Conservation (phyloP, 2,113 vertebrate genomes). For the Microtus richardsoni region DNA sequence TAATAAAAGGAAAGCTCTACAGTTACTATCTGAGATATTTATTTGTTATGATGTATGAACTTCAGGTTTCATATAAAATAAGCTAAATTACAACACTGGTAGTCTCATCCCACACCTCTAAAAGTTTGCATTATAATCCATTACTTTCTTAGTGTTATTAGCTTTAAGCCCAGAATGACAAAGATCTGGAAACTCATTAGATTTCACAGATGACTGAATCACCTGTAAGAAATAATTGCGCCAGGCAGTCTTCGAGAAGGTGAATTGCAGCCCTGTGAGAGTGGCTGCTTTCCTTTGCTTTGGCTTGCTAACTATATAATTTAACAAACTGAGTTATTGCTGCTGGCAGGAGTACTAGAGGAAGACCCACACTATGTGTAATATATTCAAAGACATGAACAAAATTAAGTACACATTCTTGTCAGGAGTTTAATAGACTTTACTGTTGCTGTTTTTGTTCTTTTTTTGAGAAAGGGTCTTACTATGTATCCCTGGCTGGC, state of each 20-base stretch:
- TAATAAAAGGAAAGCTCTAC: slow-evolving; percentile 66
- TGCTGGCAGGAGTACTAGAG: slow-evolving; percentile 8
- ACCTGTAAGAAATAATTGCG: slow-evolving; percentile 47
- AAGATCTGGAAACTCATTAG: slow-evolving; percentile 76
- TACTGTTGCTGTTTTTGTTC: neutral
- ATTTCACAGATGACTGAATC: slow-evolving; percentile 44
- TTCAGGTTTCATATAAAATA: slow-evolving; percentile 64
- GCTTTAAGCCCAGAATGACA: slow-evolving; percentile 72
- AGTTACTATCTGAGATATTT: slow-evolving; percentile 58
- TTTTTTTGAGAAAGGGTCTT: neutral
- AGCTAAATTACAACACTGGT: slow-evolving; percentile 66
- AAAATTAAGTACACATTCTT: slow-evolving; percentile 41
- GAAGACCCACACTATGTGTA: neutral
- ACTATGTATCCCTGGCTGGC: neutral
- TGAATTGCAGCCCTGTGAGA: neutral
- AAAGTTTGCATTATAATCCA: slow-evolving; percentile 59
- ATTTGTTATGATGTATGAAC: slow-evolving; percentile 70
- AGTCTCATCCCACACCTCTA: neutral
- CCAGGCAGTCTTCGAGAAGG: neutral
- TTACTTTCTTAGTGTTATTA: slow-evolving; percentile 67
- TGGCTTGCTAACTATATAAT: slow-evolving; percentile 7
- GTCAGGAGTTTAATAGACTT: slow-evolving; percentile 8
- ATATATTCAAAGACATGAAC: slow-evolving; percentile 52
- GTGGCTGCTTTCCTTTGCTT: neutral
- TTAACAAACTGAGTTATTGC: slow-evolving; percentile 31